A percentile compares a stretch with the other conserved stretches of the same genome.
Conservation (phyloP, 1,140 invertebrate genomes). For the Arion vulgaris region DNA sequence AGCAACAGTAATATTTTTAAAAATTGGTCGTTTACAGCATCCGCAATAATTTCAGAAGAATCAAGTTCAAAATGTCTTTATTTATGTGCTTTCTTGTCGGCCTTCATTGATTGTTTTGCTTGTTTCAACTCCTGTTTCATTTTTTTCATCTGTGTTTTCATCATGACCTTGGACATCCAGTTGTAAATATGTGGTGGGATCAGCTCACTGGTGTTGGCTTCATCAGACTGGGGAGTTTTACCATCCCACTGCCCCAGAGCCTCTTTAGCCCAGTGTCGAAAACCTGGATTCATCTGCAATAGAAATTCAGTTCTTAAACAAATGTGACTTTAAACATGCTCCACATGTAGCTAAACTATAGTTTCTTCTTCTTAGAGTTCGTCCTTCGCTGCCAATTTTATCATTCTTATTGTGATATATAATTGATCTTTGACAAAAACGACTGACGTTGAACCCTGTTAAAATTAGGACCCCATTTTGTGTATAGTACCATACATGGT, state of each 20-base stretch:
- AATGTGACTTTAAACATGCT: no score
- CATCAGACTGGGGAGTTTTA: not conserved
- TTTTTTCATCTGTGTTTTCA: slow-evolving; percentile 35
- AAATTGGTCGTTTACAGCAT: no score
- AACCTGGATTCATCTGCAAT: slow-evolving; percentile 2
- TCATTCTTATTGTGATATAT: no score
- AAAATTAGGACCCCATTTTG: no score
- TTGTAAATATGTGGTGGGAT: slow-evolving; percentile 26
- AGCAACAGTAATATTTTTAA: no score
- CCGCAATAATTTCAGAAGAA: no score
- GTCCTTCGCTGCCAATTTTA: no score
- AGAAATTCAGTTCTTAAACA: not conserved
- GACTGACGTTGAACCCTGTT: no score
- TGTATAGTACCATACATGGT: no score
- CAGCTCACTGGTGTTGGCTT: not conserved
- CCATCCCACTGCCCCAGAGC: slow-evolving; percentile 28
- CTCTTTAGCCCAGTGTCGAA: slow-evolving; percentile 4
- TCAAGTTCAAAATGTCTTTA: not conserved
- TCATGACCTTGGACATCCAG: slow-evolving; percentile 31
- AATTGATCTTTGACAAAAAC: no score
- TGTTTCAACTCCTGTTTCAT: slow-evolving; percentile 28
- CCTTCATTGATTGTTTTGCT: slow-evolving; percentile 22
- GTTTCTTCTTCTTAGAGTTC: no score
- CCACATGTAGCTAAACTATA: no score
- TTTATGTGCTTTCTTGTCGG: slow-evolving; percentile 6